phyloP scores from a whole-genome alignment of 2,888 invertebrate genomes.

The Callinectes sapidus region DNA sequence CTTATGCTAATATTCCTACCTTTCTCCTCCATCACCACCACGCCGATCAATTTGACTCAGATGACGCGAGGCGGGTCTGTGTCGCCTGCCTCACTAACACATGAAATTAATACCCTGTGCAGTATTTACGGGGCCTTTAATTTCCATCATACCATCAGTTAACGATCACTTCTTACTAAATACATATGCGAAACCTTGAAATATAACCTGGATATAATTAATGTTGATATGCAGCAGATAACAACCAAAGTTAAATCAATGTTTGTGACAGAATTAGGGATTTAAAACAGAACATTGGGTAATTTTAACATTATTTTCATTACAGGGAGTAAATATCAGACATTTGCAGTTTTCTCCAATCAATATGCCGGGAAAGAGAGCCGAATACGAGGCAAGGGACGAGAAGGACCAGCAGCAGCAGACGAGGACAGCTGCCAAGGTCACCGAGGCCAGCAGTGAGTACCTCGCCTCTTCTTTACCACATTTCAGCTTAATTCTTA shows the following conservation, averaged over 20 bases:
- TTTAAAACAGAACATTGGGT: neutral
- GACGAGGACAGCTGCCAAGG: constrained; percentile 28
- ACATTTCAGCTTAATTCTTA: neutral
- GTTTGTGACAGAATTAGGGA: neutral
- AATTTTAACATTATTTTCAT: too few relatives aligned
- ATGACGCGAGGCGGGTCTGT: neutral
- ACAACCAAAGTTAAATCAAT: neutral
- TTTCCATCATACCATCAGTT: neutral
- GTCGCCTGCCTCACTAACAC: too few relatives aligned
- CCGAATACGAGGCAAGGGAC: neutral
- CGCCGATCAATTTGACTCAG: constrained; percentile 26
- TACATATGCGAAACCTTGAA: neutral
- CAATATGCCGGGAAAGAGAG: neutral
- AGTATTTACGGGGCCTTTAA: neutral
- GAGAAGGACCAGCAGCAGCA: neutral
- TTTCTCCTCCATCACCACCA: constrained; percentile 35
- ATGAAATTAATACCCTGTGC: too few relatives aligned
- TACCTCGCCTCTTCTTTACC: neutral
- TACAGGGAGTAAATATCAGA: neutral
- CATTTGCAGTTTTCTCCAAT: neutral
- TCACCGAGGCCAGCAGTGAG: neutral
- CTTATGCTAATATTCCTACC: neutral
- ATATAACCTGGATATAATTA: neutral
- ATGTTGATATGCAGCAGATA: neutral
- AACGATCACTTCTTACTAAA: neutral